A percentile compares a stretch with the other conserved stretches of the same genome.
Evolutionary conservation across 2,797 vertebrate genomes (phyloP).

Genomic region (Nothura maculosa): DNA sequence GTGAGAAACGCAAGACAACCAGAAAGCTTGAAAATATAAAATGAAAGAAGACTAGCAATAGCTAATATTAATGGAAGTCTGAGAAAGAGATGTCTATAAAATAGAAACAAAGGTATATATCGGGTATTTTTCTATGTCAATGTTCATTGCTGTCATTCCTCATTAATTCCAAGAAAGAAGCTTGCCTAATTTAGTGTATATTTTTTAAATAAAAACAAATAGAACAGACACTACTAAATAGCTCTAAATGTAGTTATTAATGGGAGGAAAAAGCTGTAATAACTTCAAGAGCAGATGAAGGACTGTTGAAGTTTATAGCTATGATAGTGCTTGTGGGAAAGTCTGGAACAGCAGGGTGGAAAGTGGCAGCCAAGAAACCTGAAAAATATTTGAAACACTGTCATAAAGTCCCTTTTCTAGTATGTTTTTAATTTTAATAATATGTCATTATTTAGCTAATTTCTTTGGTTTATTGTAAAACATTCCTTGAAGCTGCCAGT

Average conservation of each 20-base stretch:
- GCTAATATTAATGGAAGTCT: background rate
- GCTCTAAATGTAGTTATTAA: slow-evolving; percentile 22
- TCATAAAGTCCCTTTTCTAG: slow-evolving; percentile 50
- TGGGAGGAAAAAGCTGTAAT: background rate
- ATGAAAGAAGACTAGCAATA: background rate
- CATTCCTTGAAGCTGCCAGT: slow-evolving; percentile 15
- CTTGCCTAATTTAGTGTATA: background rate
- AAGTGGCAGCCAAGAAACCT: slow-evolving; percentile 61
- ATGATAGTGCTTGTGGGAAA: slow-evolving; percentile 55
- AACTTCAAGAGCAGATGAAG: slow-evolving; percentile 49
- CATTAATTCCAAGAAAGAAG: background rate
- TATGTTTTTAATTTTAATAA: slow-evolving; percentile 55
- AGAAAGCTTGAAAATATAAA: background rate
- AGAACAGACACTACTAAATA: slow-evolving; percentile 31
- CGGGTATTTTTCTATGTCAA: background rate
- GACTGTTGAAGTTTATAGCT: slow-evolving; percentile 43
- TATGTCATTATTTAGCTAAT: slow-evolving; percentile 58
- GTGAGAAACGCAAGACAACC: background rate
- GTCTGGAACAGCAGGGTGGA: slow-evolving; percentile 58
- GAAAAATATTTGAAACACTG: slow-evolving; percentile 65
- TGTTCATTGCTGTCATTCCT: background rate
- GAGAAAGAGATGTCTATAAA: background rate
- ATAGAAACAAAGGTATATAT: background rate
- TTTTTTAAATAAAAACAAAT: slow-evolving; percentile 44
- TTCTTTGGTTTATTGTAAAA: slow-evolving; percentile 56